These are phyloP conservation scores for Platypus cylindrus DNA, from an alignment of 2,888 invertebrate species.

Conservation along the genomic window DNA sequence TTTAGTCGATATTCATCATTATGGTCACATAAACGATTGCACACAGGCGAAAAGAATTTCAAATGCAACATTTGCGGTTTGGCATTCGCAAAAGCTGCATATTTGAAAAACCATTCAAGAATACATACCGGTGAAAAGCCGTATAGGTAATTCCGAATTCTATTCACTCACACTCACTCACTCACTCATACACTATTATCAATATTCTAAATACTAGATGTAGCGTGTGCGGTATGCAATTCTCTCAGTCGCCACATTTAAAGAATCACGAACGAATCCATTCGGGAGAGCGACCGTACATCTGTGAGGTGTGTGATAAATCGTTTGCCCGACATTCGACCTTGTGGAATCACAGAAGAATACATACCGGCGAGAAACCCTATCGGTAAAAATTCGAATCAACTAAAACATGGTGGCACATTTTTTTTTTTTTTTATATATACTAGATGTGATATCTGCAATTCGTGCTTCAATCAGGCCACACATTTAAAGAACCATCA, in stretches of 20 bases:
- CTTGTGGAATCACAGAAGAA: slow-evolving; percentile 77
- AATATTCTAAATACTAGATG: slow-evolving; percentile 35
- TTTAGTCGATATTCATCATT: slow-evolving; percentile 76
- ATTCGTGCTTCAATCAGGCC: slow-evolving; percentile 82
- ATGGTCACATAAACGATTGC: slow-evolving; percentile 81
- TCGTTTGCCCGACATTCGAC: slow-evolving; percentile 81
- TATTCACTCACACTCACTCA: neutral
- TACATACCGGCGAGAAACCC: slow-evolving; percentile 79
- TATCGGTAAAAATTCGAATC: slow-evolving; percentile 38
- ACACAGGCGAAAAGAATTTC: slow-evolving; percentile 74
- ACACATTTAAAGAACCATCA: slow-evolving; percentile 82
- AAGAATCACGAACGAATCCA: slow-evolving; percentile 83
- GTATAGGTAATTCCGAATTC: slow-evolving; percentile 22
- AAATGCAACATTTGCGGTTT: slow-evolving; percentile 80
- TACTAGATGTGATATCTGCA: slow-evolving; percentile 67
- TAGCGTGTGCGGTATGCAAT: slow-evolving; percentile 81
- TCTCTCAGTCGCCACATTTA: slow-evolving; percentile 77
- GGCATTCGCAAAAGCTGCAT: slow-evolving; percentile 83
- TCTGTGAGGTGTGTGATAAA: slow-evolving; percentile 81
- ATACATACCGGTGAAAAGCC: slow-evolving; percentile 66
- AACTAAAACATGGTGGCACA: too few species aligned
- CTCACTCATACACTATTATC: neutral
- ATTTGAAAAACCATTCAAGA: slow-evolving; percentile 76
- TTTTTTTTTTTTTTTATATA: neutral
- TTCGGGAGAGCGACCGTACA: slow-evolving; percentile 77